Evolutionary conservation across 2,888 invertebrate genomes (phyloP), one percentile per base, ranked within the genome.

Genomic region (Metellina segmentata): DNA sequence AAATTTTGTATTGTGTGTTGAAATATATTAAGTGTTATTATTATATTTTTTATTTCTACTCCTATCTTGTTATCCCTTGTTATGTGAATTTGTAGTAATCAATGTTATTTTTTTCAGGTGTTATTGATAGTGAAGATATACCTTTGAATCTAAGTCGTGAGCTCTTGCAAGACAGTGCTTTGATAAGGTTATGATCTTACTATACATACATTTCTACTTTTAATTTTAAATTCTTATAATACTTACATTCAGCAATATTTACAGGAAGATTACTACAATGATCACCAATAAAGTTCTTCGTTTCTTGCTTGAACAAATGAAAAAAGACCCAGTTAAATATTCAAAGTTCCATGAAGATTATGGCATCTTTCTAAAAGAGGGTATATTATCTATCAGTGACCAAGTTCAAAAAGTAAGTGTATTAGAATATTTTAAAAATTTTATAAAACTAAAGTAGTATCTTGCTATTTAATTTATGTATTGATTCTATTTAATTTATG

Each of bases 81-180:
- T 34, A 34, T 34, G 34, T 34, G 34, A 34, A 34, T 2, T 34
- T 34, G 1, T 34, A 34, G 34, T 34, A 34, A 34, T 34, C 34
- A 34, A 34, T 34, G 34, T 34, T 34, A 34, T 34, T 34, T 34
- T 13, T 81, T 94, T 81, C 94, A 96, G 97, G 99, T 94, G 99
- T 99, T 53, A 98, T 99, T 19, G 99, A 99, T 96, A 99, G 98
- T 0, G 99, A 99, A 96, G 99, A 99, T 95, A 99, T 99, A 95
- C 99, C 99, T 74, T 95, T 99, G 89, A 99, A 99, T 96, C 96
- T 99, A 93, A 99, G 99, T 95, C 96, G 99, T 94, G 99, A 99
- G 95, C 95, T 99, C 92, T 96, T 99, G 81, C 99, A 99, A 95
- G 99, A 99, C 94, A 98, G 98, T 95, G 96, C 97, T 49, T 96